Percentiles rank a stretch among this genome's conserved stretches.
phyloP scores from a whole-genome alignment of 2,113 vertebrate species.

The Gobius niger region DNA sequence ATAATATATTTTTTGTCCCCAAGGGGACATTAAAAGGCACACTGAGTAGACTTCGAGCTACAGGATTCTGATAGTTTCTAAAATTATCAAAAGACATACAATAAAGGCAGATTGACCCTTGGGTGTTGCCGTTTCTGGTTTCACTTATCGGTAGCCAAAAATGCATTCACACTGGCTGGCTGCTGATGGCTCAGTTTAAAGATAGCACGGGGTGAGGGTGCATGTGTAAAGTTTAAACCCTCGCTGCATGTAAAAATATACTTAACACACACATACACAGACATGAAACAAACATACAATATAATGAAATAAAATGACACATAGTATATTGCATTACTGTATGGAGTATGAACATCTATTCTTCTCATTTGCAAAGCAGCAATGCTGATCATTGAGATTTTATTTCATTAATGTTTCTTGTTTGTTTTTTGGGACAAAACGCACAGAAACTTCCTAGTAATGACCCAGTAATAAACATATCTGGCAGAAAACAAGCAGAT shows the following conservation, averaged over 20 bases:
- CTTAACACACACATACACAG: constrained; percentile 52
- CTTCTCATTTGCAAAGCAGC: no score
- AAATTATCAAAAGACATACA: constrained; percentile 23
- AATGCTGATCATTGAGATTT: no score
- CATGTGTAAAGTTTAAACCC: constrained; percentile 3
- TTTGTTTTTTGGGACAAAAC: no score
- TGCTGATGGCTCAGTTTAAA: constrained; percentile 58
- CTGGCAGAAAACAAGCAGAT: no score
- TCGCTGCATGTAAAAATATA: neutral
- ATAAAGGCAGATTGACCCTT: constrained; percentile 27
- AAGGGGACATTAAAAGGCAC: no score
- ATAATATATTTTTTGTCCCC: no score
- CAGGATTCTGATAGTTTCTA: neutral
- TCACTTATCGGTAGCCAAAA: constrained; percentile 65
- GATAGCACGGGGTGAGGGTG: constrained; percentile 53
- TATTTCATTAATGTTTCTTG: no score
- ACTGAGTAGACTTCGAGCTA: no score
- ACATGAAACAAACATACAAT: constrained; percentile 37
- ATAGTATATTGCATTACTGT: constrained; percentile 37
- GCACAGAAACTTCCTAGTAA: no score
- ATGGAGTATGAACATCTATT: no score
- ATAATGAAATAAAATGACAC: constrained; percentile 32
- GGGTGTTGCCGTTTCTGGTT: constrained; percentile 37
- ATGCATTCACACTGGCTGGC: constrained; percentile 52
- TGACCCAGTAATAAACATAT: no score